Conservation (phyloP, 2,888 invertebrate species). For the Latrodectus elegans region DNA sequence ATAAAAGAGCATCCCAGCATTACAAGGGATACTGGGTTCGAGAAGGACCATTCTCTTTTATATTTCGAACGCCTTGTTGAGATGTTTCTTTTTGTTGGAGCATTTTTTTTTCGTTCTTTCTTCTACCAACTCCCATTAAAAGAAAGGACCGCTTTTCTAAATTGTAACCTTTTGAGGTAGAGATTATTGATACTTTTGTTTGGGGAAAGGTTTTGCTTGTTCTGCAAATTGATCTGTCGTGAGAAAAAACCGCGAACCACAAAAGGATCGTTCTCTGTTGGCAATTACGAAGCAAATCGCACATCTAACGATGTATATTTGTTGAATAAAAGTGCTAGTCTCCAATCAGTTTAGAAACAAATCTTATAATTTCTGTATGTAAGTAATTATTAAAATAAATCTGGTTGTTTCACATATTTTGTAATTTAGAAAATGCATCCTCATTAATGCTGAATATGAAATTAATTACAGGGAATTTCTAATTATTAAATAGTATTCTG, state of each 20-base stretch:
- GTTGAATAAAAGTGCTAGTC: not conserved
- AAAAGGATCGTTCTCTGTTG: not conserved
- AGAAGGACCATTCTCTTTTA: conserved; percentile 14
- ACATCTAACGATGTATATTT: not conserved
- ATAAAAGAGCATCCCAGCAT: conserved; percentile 26
- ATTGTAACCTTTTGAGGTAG: conserved; percentile 26
- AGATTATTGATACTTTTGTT: conserved; percentile 34
- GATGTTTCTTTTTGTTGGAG: not conserved
- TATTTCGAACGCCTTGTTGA: not conserved
- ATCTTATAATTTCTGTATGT: not conserved
- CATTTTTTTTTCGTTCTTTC: too few species aligned
- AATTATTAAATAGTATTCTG: too few species aligned
- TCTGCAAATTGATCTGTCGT: conserved; percentile 52
- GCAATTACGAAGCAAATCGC: not conserved
- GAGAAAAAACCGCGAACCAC: conserved; percentile 20
- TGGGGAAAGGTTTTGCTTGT: conserved; percentile 17
- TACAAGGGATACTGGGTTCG: conserved; percentile 12
- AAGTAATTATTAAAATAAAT: not conserved
- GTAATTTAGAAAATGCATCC: not conserved
- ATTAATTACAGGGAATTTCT: too few species aligned
- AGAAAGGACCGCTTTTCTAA: conserved; percentile 29
- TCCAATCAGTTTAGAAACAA: not conserved
- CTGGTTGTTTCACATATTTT: not conserved
- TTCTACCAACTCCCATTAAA: conserved; percentile 1
- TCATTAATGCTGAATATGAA: too few species aligned